Evolutionary conservation across 2,113 vertebrate genomes (phyloP).

Genomic region (Lepus europaeus): DNA sequence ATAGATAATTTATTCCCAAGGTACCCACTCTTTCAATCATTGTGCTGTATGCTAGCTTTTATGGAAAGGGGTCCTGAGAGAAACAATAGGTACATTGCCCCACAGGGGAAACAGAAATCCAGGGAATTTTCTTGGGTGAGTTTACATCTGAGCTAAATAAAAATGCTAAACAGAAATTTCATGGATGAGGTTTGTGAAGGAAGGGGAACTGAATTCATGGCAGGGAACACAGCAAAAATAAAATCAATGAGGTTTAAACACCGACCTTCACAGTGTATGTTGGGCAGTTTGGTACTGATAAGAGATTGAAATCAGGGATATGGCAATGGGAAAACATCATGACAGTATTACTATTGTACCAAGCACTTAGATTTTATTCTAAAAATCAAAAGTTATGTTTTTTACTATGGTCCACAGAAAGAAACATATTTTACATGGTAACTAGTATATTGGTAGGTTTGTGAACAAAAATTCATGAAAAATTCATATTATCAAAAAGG

Average conservation of each 20-base stretch:
- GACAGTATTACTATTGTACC: background rate
- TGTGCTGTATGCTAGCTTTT: background rate
- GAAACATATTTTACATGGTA: slow-evolving; percentile 14
- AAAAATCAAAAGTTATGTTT: background rate
- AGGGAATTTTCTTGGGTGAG: background rate
- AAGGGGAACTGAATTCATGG: background rate
- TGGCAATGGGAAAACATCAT: background rate
- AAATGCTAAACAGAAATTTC: slow-evolving; percentile 19
- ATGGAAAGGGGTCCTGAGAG: background rate
- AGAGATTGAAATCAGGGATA: background rate
- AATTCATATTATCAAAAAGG: background rate
- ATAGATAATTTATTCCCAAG: background rate
- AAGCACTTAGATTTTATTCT: background rate
- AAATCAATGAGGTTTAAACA: background rate
- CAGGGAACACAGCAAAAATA: background rate
- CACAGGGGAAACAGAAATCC: background rate
- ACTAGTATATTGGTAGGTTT: background rate
- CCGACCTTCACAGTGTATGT: background rate
- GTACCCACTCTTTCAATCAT: background rate
- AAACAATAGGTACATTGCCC: background rate
- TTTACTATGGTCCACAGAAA: background rate
- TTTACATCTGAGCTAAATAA: background rate
- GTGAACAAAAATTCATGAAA: too few species aligned
- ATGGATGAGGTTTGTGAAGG: background rate
- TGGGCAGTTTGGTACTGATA: background rate